Evolutionary conservation across 2,113 vertebrate species (phyloP).

Genomic region (Ivindomyrus marchei): DNA sequence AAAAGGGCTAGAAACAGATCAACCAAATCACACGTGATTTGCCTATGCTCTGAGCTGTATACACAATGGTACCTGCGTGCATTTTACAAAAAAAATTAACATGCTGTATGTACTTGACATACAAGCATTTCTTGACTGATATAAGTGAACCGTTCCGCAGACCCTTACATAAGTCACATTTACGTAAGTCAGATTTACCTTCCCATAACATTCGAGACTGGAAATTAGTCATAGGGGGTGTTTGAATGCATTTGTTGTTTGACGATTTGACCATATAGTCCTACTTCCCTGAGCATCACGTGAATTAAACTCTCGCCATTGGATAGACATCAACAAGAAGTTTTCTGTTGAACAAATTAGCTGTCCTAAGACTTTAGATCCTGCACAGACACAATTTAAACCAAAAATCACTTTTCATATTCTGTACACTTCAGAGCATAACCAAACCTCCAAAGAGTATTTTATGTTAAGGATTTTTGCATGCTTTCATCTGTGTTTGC

Average conservation of each 20-base stretch:
- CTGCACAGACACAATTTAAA: background rate
- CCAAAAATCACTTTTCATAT: background rate
- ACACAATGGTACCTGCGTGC: background rate
- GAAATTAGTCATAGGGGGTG: background rate
- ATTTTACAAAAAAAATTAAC: background rate
- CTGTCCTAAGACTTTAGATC: background rate
- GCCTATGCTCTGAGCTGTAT: background rate
- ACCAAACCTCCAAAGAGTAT: background rate
- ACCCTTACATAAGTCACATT: background rate
- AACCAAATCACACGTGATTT: background rate
- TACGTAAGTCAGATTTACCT: background rate
- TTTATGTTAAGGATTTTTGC: background rate
- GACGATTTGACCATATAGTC: background rate
- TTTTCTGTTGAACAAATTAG: background rate
- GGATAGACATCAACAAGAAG: background rate
- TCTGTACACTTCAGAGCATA: background rate
- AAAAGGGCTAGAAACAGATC: background rate
- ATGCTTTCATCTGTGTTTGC: background rate
- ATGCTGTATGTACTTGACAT: background rate
- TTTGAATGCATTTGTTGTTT: background rate
- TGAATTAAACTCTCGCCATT: background rate
- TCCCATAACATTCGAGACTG: background rate
- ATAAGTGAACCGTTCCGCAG: background rate
- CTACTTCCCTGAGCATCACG: background rate
- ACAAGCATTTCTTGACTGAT: background rate